phyloP scores from a whole-genome alignment of 2,888 invertebrate genomes.

The Vanessa cardui region DNA sequence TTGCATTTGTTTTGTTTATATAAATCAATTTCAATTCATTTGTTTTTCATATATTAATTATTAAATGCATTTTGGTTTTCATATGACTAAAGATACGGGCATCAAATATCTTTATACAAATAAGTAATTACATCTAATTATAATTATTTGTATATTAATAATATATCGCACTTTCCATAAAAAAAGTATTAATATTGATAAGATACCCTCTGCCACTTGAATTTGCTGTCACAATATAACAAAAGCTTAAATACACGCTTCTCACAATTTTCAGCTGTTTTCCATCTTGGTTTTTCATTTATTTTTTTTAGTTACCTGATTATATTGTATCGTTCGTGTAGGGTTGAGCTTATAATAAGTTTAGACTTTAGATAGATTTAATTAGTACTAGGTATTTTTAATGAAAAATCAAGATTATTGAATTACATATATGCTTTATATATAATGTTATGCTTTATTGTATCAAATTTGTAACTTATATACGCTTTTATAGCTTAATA shows the following conservation, averaged over 20 bases:
- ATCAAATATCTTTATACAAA: too few relatives aligned
- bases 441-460: too few relatives aligned
- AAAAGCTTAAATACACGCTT: slow-evolving; percentile 27
- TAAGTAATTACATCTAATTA: too few relatives aligned
- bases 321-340: neutral
- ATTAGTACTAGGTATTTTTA: slow-evolving; percentile 1
- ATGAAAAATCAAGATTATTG: slow-evolving; percentile 37
- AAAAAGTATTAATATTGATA: neutral
- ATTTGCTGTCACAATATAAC: slow-evolving; percentile 17
- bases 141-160: neutral
- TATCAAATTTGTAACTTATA: too few relatives aligned
- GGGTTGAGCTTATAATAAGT: neutral
- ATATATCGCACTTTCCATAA: slow-evolving; percentile 9
- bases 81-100: too few relatives aligned
- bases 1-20: too few relatives aligned
- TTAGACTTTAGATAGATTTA: neutral
- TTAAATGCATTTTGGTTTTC: too few relatives aligned
- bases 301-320: neutral
- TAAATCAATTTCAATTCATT: too few relatives aligned
- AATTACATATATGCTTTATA: slow-evolving; percentile 8
- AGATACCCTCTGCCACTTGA: slow-evolving; percentile 10
- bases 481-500: slow-evolving; percentile 17
- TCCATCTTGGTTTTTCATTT: slow-evolving; percentile 39
- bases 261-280: slow-evolving; percentile 20
- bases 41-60: too few relatives aligned